Evolutionary conservation across 2,888 invertebrate species (phyloP), one percentile per base, ranked within the genome.

Genomic region (Galerucella pusilla): DNA sequence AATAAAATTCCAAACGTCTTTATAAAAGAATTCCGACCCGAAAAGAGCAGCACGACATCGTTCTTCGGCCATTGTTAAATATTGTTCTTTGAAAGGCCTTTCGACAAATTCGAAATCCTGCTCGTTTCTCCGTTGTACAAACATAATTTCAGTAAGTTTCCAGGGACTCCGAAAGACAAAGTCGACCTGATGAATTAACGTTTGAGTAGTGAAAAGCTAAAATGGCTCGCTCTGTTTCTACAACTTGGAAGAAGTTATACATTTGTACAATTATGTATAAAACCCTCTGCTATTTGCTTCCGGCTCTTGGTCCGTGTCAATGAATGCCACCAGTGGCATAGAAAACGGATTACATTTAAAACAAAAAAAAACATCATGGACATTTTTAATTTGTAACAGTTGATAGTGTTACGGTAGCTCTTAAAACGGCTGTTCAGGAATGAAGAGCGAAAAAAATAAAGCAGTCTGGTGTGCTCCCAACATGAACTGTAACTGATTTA

Each of bases 21-120:
- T 25, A 25, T 20, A 60, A 35, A 35, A 35, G 35, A 70, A 49
- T 61, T 70, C 49, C 14, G 16, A 60, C 61, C 28, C 45, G 9
- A 46, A 46, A 70, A 61, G 70, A 70, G 70, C 63, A 70, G 42
- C 70, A 63, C 63, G 46, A 63, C 70, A 14, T 25, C 64, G 20
- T 45, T 65, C 10, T 46, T 49, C 68, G 68, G 73, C 57, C 68
- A 73, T 73, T 73, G 73, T 73, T 68, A 68, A 73, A 73, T 73
- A 73, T 73, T 73, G 73, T 52, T 68, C 73, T 73, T 68, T 68
- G 68, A 68, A 68, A 68, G 45, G 54, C 64, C 52, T 73, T 52
- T 63, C 73, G 63, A 68, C 68, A 64, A 68, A 46, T 68, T 64
- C 46, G 45, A 63, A 42, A 65, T 65, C 64, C 64, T 64, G 35